Percentiles rank a stretch among this genome's conserved stretches.
Conservation (phyloP, 2,888 invertebrate genomes). For the Crocallis elinguaria region DNA sequence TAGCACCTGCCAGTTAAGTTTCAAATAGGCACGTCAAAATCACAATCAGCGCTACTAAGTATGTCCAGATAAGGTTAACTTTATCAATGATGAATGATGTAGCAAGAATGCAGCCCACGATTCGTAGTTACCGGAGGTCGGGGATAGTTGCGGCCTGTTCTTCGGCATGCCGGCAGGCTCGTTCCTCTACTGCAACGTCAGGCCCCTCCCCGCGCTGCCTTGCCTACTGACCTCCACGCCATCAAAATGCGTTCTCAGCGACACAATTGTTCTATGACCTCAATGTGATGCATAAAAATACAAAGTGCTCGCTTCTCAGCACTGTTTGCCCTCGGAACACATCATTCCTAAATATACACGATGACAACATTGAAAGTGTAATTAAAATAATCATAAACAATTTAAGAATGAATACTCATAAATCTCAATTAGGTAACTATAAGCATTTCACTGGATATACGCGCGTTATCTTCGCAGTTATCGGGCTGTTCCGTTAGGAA, state of each 20-base stretch:
- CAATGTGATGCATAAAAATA: slow-evolving; percentile 41
- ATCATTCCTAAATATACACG: slow-evolving; percentile 39
- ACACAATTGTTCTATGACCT: slow-evolving; percentile 59
- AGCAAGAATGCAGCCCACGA: slow-evolving; percentile 18
- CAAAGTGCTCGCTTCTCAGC: slow-evolving; percentile 16
- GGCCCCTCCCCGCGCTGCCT: slow-evolving; percentile 30
- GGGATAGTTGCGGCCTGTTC: slow-evolving; percentile 28
- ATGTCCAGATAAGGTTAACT: slow-evolving; percentile 6
- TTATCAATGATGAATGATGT: slow-evolving; percentile 18
- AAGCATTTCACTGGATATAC: neutral
- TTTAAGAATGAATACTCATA: neutral
- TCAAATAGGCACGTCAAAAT: no score
- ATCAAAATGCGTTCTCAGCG: slow-evolving; percentile 61
- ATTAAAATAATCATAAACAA: slow-evolving; percentile 14
- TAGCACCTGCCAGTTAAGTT: no score
- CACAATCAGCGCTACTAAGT: no score
- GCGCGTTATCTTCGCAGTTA: slow-evolving; percentile 13
- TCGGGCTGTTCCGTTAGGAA: slow-evolving; percentile 35
- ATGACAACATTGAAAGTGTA: slow-evolving; percentile 31
- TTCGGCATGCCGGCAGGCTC: slow-evolving; percentile 34
- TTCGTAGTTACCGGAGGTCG: slow-evolving; percentile 40
- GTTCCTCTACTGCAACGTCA: slow-evolving; percentile 41
- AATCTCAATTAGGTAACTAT: neutral
- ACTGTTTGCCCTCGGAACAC: slow-evolving; percentile 23
- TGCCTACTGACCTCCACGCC: slow-evolving; percentile 55